Evolutionary conservation across 2,888 invertebrate species (phyloP).

Genomic region (Ditula angustiorana): DNA sequence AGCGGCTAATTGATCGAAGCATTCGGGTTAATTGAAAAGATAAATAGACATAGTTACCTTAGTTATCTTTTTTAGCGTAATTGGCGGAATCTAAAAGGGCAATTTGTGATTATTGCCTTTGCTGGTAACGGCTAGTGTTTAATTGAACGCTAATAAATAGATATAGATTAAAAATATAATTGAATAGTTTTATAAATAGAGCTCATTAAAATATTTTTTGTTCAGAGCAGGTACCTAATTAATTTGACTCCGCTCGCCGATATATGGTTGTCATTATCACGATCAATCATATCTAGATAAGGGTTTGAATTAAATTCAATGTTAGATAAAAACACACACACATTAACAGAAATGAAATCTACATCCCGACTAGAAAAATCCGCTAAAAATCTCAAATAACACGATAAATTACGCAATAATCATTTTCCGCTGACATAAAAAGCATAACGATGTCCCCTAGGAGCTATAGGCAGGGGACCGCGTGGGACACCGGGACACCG

Average conservation of each 20-base stretch:
- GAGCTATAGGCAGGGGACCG: conserved; percentile 51
- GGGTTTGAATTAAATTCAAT: background rate
- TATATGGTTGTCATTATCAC: background rate
- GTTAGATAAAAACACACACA: no score
- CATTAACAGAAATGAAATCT: background rate
- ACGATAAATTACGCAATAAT: conserved; percentile 60
- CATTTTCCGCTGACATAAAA: conserved; percentile 65
- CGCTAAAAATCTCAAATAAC: conserved; percentile 38
- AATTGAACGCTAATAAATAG: background rate
- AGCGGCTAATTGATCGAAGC: conserved; percentile 18
- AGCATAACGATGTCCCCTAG: conserved; percentile 70
- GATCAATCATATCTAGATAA: background rate
- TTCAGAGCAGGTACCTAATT: no score
- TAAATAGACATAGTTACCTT: conserved; percentile 15
- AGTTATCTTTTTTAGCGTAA: background rate
- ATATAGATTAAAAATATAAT: no score
- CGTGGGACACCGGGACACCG: conserved; percentile 43
- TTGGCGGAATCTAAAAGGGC: conserved; percentile 17
- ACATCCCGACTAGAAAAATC: background rate
- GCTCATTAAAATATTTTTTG: no score
- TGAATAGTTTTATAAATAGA: no score
- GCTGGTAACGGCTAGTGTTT: background rate
- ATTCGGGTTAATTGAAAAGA: conserved; percentile 23
- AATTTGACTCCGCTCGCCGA: no score
- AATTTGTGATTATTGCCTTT: conserved; percentile 24